Evolutionary conservation across 1,140 invertebrate genomes (phyloP).

Genomic region (Megalopta genalis): DNA sequence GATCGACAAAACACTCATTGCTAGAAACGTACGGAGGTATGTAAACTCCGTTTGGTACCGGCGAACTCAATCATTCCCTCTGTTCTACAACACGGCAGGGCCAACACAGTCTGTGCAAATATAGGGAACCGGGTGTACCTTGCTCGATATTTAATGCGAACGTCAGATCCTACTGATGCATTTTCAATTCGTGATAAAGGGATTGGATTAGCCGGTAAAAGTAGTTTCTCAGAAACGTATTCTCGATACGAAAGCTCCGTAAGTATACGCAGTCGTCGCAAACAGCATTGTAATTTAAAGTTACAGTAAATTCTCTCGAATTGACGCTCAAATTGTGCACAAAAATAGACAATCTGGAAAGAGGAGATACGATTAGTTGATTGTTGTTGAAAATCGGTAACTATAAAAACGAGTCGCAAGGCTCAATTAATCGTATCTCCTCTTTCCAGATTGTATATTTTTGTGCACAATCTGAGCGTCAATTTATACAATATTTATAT

Average conservation of each 20-base stretch:
- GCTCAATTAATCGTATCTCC: too few species aligned
- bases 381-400: too few species aligned
- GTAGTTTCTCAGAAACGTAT: background rate
- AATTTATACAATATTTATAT: too few species aligned
- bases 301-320: too few species aligned
- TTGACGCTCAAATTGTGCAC: too few species aligned
- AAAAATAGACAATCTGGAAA: too few species aligned
- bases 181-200: conserved; percentile 9
- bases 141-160: conserved; percentile 65
- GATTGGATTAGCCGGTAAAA: background rate
- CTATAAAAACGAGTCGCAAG: too few species aligned
- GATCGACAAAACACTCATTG: conserved; percentile 28
- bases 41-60: conserved; percentile 64
- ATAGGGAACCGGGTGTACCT: conserved; percentile 61
- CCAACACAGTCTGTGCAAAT: conserved; percentile 64
- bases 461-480: too few species aligned
- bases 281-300: too few species aligned
- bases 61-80: conserved; percentile 70
- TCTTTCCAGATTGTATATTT: too few species aligned
- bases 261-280: background rate
- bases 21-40: background rate
- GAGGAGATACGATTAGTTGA: too few species aligned
- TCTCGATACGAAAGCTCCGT: background rate
- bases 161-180: conserved; percentile 26
- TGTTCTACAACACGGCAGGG: conserved; percentile 60